Percentiles rank a stretch among this genome's conserved stretches.
phyloP scores from a whole-genome alignment of 1,140 invertebrate species.

The Pogonognathellus flavescens region DNA sequence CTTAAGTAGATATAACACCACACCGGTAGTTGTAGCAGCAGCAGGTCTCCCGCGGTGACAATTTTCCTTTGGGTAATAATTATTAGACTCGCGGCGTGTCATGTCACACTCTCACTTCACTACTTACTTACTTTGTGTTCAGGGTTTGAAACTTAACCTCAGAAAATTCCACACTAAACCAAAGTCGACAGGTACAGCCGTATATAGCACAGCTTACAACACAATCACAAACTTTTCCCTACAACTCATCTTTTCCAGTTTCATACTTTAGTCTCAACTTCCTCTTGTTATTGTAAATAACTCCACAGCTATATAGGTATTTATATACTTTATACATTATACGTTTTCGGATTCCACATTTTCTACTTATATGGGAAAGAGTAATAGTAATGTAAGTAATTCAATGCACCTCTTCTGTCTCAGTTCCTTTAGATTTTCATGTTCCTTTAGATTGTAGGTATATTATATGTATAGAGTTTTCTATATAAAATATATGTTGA shows the following conservation, averaged over 20 bases:
- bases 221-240: conserved; percentile 40
- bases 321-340: not conserved
- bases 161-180: conserved; percentile 24
- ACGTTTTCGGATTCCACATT: too few relatives aligned
- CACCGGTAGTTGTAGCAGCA: not conserved
- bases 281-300: too few relatives aligned
- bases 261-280: too few relatives aligned
- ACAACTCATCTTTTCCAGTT: too few relatives aligned
- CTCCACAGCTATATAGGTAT: not conserved
- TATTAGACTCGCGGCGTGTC: conserved; percentile 25
- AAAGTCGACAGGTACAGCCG: conserved; percentile 35
- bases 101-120: conserved; percentile 44
- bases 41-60: conserved; percentile 21
- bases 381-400: too few relatives aligned
- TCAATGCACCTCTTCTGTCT: conserved; percentile 8
- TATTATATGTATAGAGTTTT: not conserved
- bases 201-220: conserved; percentile 30
- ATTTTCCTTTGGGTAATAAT: conserved; percentile 53
- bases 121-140: conserved; percentile 19
- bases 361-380: too few relatives aligned
- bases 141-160: conserved; percentile 19
- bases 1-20: not conserved
- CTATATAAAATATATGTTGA: too few relatives aligned
- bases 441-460: not conserved
- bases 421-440: not conserved